Conservation (phyloP, 2,113 vertebrate genomes). For the Pollimyrus isidori region DNA sequence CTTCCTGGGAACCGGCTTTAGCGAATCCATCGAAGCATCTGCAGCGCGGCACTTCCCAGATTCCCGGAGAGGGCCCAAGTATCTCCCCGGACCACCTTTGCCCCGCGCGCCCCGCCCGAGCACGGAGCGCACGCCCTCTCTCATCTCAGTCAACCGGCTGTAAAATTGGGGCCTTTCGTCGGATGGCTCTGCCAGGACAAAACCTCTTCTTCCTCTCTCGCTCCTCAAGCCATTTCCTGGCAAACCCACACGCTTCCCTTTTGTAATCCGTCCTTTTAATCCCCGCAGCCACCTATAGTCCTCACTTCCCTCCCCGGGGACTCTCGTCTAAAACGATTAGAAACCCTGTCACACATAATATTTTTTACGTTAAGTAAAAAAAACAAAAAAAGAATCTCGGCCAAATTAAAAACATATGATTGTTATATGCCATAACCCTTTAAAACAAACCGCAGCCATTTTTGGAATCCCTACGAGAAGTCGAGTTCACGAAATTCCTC, state of each 20-base stretch:
- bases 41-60: conserved; percentile 10
- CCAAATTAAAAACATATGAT: conserved; percentile 65
- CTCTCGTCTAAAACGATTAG: conserved; percentile 50
- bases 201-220: neutral
- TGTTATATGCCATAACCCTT: conserved; percentile 44
- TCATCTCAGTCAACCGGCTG: neutral
- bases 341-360: conserved; percentile 55
- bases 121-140: neutral
- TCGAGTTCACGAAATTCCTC: conserved; percentile 56
- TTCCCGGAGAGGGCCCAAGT: neutral
- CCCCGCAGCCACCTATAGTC: conserved; percentile 16
- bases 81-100: neutral
- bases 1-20: conserved; percentile 38
- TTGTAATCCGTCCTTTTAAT: conserved; percentile 16
- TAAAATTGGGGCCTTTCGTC: conserved; percentile 6
- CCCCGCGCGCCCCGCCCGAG: neutral
- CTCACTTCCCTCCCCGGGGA: conserved; percentile 43
- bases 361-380: conserved; percentile 51
- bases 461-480: conserved; percentile 58
- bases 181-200: neutral
- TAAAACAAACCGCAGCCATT: conserved; percentile 56
- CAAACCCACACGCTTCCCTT: conserved; percentile 28
- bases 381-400: conserved; percentile 35
- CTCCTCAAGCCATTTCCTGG: neutral
- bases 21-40: conserved; percentile 26